Evolutionary conservation across 2,888 invertebrate species (phyloP).

Genomic region (Cephus nigrinus): DNA sequence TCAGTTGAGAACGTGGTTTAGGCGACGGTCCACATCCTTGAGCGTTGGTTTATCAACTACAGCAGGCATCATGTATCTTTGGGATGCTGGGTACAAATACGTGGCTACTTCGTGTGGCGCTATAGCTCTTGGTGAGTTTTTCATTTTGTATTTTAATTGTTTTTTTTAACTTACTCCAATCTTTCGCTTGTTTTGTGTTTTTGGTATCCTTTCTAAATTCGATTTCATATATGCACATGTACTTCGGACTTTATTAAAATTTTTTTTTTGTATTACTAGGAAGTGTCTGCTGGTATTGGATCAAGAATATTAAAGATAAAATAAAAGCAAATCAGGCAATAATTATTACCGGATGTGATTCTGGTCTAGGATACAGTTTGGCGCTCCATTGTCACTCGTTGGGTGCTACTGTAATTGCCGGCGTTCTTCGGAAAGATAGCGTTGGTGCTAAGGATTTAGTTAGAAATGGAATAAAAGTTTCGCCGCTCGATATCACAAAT

Average conservation of each 20-base stretch:
- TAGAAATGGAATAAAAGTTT: slow-evolving; percentile 66
- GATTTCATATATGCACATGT: background rate
- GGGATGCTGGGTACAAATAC: slow-evolving; percentile 27
- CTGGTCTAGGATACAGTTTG: slow-evolving; percentile 83
- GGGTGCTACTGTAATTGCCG: slow-evolving; percentile 82
- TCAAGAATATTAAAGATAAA: slow-evolving; percentile 16
- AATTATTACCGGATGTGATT: slow-evolving; percentile 86
- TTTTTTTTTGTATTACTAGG: slow-evolving; percentile 15
- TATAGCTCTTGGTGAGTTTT: slow-evolving; percentile 38
- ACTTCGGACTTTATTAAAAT: background rate
- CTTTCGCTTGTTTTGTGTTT: background rate
- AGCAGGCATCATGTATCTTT: slow-evolving; percentile 27
- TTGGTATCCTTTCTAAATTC: background rate
- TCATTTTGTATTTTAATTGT: background rate
- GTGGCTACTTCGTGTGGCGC: slow-evolving; percentile 23
- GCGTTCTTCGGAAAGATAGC: slow-evolving; percentile 74
- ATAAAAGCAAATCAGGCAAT: slow-evolving; percentile 34
- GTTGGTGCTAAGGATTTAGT: slow-evolving; percentile 72
- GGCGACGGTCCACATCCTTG: background rate
- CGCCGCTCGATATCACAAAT: slow-evolving; percentile 77
- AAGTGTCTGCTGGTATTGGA: slow-evolving; percentile 15
- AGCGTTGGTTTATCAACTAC: slow-evolving; percentile 20
- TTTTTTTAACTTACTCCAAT: background rate
- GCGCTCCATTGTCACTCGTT: slow-evolving; percentile 72
- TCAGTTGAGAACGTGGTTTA: slow-evolving; percentile 8